phyloP scores from a whole-genome alignment of 2,113 vertebrate species.

The Sciurus niger region DNA sequence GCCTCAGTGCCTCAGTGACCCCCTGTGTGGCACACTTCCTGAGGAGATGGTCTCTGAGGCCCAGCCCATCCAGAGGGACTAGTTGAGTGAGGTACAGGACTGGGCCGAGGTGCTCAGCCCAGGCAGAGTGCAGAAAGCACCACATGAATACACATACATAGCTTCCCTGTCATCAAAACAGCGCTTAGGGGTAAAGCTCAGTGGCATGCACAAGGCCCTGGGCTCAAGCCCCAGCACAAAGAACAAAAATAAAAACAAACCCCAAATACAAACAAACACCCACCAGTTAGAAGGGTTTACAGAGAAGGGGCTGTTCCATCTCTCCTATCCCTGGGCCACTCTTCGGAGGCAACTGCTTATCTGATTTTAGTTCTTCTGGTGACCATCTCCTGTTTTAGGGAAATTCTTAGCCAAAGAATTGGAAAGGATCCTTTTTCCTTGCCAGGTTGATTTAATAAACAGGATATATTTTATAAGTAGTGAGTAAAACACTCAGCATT shows the following conservation, averaged over 20 bases:
- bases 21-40: background rate
- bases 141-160: no score
- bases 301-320: no score
- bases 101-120: background rate
- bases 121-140: background rate
- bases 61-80: background rate
- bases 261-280: no score
- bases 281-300: no score
- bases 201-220: no score
- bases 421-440: background rate
- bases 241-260: no score
- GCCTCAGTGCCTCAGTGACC: background rate
- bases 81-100: background rate
- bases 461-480: no score
- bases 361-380: background rate
- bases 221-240: no score
- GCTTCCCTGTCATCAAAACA: no score
- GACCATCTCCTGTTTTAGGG: background rate
- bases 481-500: no score
- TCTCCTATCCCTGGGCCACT: background rate
- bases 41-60: background rate
- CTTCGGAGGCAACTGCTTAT: background rate
- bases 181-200: no score
- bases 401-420: background rate
- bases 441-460: background rate